Base-by-base conservation (phyloP, 1,140 invertebrate species). In the Lerema accius region DNA sequence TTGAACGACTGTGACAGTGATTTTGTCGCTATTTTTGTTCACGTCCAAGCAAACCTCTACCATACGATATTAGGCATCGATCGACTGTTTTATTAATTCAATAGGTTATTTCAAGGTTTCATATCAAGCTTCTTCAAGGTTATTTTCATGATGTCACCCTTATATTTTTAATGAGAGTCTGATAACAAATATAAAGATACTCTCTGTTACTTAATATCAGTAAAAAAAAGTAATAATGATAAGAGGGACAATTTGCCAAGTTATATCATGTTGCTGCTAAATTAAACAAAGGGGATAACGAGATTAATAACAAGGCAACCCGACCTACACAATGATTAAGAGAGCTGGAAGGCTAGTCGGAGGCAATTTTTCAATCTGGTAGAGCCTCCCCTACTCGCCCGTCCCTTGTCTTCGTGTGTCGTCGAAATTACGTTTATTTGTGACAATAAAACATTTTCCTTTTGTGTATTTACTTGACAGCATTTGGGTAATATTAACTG, bases 1-100 rank as follows among this genome's bases (percentile, higher is more conserved):
- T 58, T 58, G 55, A 58, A 58, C 55, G 55, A 58, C 14, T 58
- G 55, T 46, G 55, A 59, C 55, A 59, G 43, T 59, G 55, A 59
- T 46, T 59, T 59, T 59, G 55, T 48, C 55, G 42, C 55, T 46
- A 46, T 35, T 58, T 35, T 46, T 10, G 55, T 39, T 37, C 26
- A 16, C 14, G 43, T 42, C 26, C 11, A 11, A n/a, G 40, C 11
- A 15, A 46, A 26, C 40, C 15, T 46, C 16, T 35, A 19, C 53
- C n/a, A 15, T 16, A 16, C 17, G 28, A 43, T 43, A 56, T 56
- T 6, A 28, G 42, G 6, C 4, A 35, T 51, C 15, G 32, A 45
- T 16, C 40, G 49, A 26, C 35, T 53, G 3, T 15, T n/a, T 40
- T 53, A 53, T 53, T 40, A 40, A 15, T 32, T 58, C 32, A 58